phyloP scores from a whole-genome alignment of 2,888 invertebrate genomes.

The Leptopterna dolabrata region DNA sequence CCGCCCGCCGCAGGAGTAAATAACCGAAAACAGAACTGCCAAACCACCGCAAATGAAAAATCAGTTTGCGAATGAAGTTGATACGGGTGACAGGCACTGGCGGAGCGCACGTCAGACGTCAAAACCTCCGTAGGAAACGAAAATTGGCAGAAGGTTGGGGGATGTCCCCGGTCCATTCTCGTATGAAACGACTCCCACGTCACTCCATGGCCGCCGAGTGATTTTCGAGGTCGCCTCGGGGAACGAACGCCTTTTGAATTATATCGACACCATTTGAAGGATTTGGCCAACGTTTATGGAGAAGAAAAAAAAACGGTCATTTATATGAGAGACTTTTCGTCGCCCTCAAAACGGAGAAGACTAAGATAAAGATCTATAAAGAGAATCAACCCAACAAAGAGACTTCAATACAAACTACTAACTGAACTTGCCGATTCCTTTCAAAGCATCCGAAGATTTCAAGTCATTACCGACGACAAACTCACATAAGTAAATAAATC shows the following conservation, averaged over 20 bases:
- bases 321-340: too few relatives aligned
- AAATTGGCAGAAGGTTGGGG: neutral
- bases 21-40: conserved; percentile 39
- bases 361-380: too few relatives aligned
- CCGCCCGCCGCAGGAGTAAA: neutral
- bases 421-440: too few relatives aligned
- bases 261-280: neutral
- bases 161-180: neutral
- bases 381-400: too few relatives aligned
- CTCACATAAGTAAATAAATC: too few relatives aligned
- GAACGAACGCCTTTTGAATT: neutral
- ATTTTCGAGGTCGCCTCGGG: neutral
- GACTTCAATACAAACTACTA: too few relatives aligned
- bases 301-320: too few relatives aligned
- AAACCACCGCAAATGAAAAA: conserved; percentile 46
- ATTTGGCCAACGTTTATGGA: too few relatives aligned
- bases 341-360: too few relatives aligned
- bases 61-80: conserved; percentile 47
- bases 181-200: neutral
- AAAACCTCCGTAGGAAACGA: conserved; percentile 28
- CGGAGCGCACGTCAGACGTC: conserved; percentile 30
- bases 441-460: too few relatives aligned
- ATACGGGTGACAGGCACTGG: conserved; percentile 31
- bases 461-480: too few relatives aligned
- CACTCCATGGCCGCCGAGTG: neutral